phyloP scores from a whole-genome alignment of 2,888 invertebrate species.

The Lasioglossum villosulum region DNA sequence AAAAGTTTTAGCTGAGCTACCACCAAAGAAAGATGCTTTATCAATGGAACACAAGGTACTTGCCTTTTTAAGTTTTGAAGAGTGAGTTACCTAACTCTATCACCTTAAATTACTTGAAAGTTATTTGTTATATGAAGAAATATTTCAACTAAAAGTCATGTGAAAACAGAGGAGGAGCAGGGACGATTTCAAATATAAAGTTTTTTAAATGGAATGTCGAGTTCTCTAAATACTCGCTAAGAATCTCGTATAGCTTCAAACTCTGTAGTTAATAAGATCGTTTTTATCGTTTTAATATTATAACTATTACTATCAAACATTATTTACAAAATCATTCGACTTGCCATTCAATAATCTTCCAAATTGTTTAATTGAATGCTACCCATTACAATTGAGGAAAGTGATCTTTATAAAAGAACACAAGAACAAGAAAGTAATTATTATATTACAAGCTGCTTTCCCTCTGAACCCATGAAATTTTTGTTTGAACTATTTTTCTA shows the following conservation, averaged over 20 bases:
- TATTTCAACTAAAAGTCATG: neutral
- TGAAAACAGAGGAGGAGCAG: neutral
- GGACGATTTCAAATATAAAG: too few species aligned
- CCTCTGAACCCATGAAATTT: neutral
- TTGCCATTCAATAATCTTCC: too few species aligned
- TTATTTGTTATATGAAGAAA: neutral
- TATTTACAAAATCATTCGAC: neutral
- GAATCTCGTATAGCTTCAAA: neutral
- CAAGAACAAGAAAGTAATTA: neutral
- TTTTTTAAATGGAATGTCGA: too few species aligned
- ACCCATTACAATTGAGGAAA: too few species aligned
- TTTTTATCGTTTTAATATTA: neutral
- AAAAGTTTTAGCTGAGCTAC: slow-evolving; percentile 90
- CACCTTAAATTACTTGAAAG: neutral
- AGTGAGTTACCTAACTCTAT: neutral
- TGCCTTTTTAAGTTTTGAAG: slow-evolving; percentile 22
- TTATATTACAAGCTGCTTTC: neutral
- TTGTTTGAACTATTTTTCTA: neutral
- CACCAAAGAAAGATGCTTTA: slow-evolving; percentile 89
- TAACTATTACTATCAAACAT: neutral
- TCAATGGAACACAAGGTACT: slow-evolving; percentile 90
- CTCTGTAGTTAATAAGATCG: too few species aligned
- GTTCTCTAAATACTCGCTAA: neutral
- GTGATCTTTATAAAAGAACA: too few species aligned
- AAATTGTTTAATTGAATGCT: too few species aligned